phyloP scores from a whole-genome alignment of 1,140 invertebrate genomes.

The Hylaeus volcanicus region DNA sequence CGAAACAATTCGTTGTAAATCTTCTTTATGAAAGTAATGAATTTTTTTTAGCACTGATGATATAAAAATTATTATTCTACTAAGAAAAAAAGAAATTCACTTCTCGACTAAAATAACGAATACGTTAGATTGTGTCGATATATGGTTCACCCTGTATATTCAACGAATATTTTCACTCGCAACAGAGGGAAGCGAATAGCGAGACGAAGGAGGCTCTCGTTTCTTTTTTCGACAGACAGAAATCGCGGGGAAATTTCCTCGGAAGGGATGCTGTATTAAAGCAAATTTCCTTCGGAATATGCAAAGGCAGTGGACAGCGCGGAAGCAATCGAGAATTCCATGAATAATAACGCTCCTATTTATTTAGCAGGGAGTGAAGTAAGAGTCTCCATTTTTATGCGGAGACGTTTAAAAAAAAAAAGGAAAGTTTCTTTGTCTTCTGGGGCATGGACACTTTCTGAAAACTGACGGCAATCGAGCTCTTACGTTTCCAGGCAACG shows the following conservation, averaged over 20 bases:
- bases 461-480: slow-evolving; percentile 47
- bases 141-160: no score
- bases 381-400: slow-evolving; percentile 29
- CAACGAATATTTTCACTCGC: no score
- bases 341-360: slow-evolving; percentile 64
- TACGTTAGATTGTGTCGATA: background rate
- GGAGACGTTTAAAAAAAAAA: slow-evolving; percentile 17
- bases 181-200: background rate
- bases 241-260: slow-evolving; percentile 17
- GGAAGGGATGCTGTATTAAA: slow-evolving; percentile 33
- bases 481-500: slow-evolving; percentile 14
- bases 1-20: no score
- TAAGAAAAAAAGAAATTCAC: no score
- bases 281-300: slow-evolving; percentile 42
- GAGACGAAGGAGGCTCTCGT: no score
- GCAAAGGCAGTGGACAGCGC: slow-evolving; percentile 33
- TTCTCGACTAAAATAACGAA: background rate
- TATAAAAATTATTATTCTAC: no score
- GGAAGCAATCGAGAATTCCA: slow-evolving; percentile 55
- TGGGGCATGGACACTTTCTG: background rate
- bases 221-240: background rate
- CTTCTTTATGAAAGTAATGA: no score
- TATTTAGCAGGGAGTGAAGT: slow-evolving; percentile 51
- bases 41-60: no score
- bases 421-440: background rate